These are phyloP conservation scores for Drosophila aldrichi DNA, from an alignment of 2,888 invertebrate species.

Conservation along the genomic window DNA sequence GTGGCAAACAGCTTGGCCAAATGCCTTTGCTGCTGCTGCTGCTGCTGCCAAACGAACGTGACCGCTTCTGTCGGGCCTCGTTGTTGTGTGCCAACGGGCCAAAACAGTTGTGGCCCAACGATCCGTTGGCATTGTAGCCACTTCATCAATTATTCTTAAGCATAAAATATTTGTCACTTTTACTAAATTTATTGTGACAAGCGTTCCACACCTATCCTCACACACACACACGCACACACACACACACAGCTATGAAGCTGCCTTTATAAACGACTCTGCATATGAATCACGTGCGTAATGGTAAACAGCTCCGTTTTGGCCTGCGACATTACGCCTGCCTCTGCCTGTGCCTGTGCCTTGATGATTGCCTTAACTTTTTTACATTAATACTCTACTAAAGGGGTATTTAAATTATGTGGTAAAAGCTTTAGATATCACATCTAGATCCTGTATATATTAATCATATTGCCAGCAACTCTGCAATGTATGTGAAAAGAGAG, in stretches of 20 bases:
- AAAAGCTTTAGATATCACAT: not conserved
- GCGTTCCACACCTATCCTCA: slow-evolving; percentile 47
- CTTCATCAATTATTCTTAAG: slow-evolving; percentile 83
- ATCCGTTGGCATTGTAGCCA: slow-evolving; percentile 58
- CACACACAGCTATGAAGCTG: slow-evolving; percentile 2
- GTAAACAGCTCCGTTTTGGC: slow-evolving; percentile 49
- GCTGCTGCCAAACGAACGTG: slow-evolving; percentile 53
- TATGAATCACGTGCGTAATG: slow-evolving; percentile 80
- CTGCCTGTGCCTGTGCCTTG: not conserved
- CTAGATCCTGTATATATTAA: not conserved
- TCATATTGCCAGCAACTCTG: not conserved
- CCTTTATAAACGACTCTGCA: slow-evolving; percentile 69
- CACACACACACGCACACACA: not conserved
- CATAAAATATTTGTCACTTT: slow-evolving; percentile 83
- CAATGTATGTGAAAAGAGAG: too few relatives aligned
- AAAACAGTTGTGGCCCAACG: slow-evolving; percentile 24
- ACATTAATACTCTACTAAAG: slow-evolving; percentile 3
- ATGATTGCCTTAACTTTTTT: not conserved
- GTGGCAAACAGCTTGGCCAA: slow-evolving; percentile 30
- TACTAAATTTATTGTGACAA: slow-evolving; percentile 82
- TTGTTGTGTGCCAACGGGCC: slow-evolving; percentile 20
- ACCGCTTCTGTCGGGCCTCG: slow-evolving; percentile 50
- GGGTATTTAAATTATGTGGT: slow-evolving; percentile 1
- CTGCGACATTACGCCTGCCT: slow-evolving; percentile 19
- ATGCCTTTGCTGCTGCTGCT: slow-evolving; percentile 16